These are phyloP conservation scores for Botia almorhae DNA, from an alignment of 2,797 vertebrate genomes.

Conservation along the genomic window DNA sequence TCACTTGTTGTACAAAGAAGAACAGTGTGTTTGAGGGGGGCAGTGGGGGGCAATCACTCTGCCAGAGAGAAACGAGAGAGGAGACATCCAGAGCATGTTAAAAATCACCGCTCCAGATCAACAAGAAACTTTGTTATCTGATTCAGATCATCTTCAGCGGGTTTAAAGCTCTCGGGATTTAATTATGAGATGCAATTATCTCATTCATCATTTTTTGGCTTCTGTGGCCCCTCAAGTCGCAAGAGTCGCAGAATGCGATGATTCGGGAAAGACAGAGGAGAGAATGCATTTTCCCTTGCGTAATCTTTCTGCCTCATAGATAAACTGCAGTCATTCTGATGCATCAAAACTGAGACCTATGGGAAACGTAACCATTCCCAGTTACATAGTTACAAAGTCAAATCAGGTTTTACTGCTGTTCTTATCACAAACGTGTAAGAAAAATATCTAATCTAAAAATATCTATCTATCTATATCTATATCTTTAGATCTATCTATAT, in stretches of 20 bases:
- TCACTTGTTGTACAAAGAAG: conserved; percentile 35
- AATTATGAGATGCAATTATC: conserved; percentile 78
- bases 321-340: conserved; percentile 48
- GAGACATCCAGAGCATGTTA: not conserved
- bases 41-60: conserved; percentile 24
- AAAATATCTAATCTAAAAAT: no score
- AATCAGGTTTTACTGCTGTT: not conserved
- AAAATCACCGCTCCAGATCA: conserved; percentile 13
- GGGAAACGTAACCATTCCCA: conserved; percentile 19
- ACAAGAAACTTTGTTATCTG: conserved; percentile 54
- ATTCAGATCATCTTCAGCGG: conserved; percentile 66
- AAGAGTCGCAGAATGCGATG: conserved; percentile 39
- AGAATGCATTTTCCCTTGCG: conserved; percentile 11
- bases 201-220: conserved; percentile 57
- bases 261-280: conserved; percentile 33
- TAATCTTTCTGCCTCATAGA: conserved; percentile 43
- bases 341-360: conserved; percentile 45
- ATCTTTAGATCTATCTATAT: no score
- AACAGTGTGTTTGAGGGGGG: conserved; percentile 32
- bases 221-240: conserved; percentile 40
- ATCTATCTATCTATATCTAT: no score
- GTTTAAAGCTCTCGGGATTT: conserved; percentile 68
- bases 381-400: not conserved
- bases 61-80: conserved; percentile 21
- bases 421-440: conserved; percentile 8